Conservation (phyloP, 2,113 vertebrate species). For the Protobothrops mucrosquamatus region DNA sequence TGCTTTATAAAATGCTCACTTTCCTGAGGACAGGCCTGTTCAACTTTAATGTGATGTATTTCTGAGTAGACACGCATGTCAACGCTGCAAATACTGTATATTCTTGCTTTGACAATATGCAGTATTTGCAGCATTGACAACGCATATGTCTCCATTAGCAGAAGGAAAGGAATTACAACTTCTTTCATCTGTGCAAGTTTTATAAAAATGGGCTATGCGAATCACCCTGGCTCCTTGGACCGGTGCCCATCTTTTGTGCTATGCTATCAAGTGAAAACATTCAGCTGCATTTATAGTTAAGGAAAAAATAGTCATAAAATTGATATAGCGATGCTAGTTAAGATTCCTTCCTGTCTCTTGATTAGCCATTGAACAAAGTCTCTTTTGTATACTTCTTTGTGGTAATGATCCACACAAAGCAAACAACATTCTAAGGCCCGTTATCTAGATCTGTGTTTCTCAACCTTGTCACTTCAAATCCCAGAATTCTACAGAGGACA, state of each 20-base stretch:
- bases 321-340: background rate
- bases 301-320: background rate
- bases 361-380: too few species aligned
- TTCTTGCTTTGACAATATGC: too few species aligned
- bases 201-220: background rate
- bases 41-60: background rate
- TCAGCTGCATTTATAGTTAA: background rate
- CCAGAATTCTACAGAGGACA: too few species aligned
- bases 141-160: background rate
- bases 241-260: background rate
- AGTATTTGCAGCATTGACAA: too few species aligned
- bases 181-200: background rate
- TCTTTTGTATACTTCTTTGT: too few species aligned
- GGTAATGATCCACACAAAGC: too few species aligned
- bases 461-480: too few species aligned
- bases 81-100: too few species aligned
- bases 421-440: background rate
- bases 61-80: background rate
- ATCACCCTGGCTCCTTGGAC: background rate
- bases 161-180: background rate
- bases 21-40: fast-evolving
- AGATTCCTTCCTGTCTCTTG: background rate
- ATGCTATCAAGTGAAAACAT: background rate
- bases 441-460: background rate
- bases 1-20: background rate